A percentile compares a stretch with the other conserved stretches of the same genome.
phyloP scores from a whole-genome alignment of 2,797 vertebrate species.

The Florisuga fusca region DNA sequence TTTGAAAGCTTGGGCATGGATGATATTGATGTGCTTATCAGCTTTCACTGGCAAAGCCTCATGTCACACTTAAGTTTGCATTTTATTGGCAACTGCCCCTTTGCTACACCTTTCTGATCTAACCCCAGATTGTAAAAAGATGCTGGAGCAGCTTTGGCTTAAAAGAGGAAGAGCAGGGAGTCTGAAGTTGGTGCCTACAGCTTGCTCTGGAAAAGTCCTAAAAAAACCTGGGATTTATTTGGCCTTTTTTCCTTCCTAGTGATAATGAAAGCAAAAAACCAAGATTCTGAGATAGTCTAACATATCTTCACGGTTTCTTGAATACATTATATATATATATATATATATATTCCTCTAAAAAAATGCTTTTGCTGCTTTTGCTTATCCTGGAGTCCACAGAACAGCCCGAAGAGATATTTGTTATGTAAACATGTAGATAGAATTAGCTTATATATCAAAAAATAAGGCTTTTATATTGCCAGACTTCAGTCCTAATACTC shows the following conservation, averaged over 20 bases:
- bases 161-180: not conserved
- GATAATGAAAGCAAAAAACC: not conserved
- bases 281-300: not conserved
- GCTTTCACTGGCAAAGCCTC: not conserved
- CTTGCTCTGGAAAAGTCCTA: not conserved
- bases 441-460: not conserved
- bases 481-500: not conserved
- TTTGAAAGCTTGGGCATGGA: not conserved
- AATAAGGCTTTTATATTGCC: not conserved
- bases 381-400: not conserved
- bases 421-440: not conserved
- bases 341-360: not conserved
- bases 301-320: not conserved
- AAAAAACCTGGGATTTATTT: not conserved
- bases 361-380: not conserved
- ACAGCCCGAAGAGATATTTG: not conserved
- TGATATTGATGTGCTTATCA: not conserved
- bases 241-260: not conserved
- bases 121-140: not conserved
- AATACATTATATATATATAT: not conserved
- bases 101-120: not conserved
- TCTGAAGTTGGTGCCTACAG: not conserved
- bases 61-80: not conserved
- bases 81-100: not conserved
- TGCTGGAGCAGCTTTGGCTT: not conserved